Percentiles rank a stretch among this genome's conserved stretches.
These are phyloP conservation scores for Pycnomerus fuliginosus DNA, from an alignment of 2,888 invertebrate species.

Conservation along the genomic window DNA sequence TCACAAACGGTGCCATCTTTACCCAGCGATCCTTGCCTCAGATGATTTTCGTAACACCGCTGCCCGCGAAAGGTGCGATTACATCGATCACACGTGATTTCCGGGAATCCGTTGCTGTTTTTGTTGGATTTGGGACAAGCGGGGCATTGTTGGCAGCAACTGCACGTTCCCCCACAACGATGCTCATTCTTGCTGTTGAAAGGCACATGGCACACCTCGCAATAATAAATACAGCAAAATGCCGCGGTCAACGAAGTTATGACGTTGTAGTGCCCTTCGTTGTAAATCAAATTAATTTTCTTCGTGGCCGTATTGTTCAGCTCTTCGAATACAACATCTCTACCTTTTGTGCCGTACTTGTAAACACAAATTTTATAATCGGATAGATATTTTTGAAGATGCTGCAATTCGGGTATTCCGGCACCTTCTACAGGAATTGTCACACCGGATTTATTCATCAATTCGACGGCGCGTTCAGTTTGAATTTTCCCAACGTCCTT, in stretches of 20 bases:
- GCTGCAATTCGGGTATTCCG: background rate
- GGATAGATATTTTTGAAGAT: background rate
- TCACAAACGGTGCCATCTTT: too few relatives aligned
- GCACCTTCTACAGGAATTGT: background rate
- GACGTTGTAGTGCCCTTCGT: background rate
- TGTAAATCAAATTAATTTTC: background rate
- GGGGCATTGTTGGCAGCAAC: background rate
- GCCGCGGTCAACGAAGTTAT: background rate
- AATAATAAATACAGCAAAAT: background rate
- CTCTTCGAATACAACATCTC: background rate
- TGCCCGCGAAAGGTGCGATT: background rate
- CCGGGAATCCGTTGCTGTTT: too few relatives aligned
- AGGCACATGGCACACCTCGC: background rate
- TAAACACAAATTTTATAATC: background rate
- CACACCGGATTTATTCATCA: background rate
- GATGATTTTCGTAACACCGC: background rate
- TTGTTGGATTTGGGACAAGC: background rate
- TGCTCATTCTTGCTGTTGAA: background rate
- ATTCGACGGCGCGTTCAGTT: background rate
- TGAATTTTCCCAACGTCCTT: background rate
- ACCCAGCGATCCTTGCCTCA: too few relatives aligned
- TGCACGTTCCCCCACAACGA: background rate
- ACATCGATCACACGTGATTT: background rate
- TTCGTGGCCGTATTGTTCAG: background rate
- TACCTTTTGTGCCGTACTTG: background rate